Conservation (phyloP, 2,888 invertebrate species). For the Leptopilina drosophilae region DNA sequence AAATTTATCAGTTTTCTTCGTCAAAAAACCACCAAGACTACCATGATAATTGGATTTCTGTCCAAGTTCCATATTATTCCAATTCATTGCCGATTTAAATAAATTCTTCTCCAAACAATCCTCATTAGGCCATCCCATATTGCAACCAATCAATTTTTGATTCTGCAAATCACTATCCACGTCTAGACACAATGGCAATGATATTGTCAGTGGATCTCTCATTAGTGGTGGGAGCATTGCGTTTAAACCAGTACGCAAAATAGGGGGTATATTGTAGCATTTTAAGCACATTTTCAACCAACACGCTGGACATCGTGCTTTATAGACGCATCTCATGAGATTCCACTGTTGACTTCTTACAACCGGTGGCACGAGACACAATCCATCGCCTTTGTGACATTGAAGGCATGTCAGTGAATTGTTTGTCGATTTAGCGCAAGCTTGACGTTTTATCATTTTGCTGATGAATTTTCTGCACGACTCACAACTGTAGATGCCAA, state of each 20-base stretch:
- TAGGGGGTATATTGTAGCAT: constrained; percentile 87
- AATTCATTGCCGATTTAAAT: constrained; percentile 73
- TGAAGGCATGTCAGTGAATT: constrained; percentile 80
- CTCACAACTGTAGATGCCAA: constrained; percentile 91
- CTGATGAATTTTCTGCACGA: constrained; percentile 92
- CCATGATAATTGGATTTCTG: constrained; percentile 68
- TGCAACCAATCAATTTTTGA: constrained; percentile 67
- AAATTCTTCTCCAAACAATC: constrained; percentile 71
- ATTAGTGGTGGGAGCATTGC: constrained; percentile 85
- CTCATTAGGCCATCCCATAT: constrained; percentile 72
- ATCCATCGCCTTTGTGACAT: constrained; percentile 85
- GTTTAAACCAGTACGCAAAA: constrained; percentile 83
- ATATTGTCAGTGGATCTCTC: constrained; percentile 73
- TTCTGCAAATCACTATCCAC: constrained; percentile 63
- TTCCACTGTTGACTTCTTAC: constrained; percentile 84
- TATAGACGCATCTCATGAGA: constrained; percentile 83
- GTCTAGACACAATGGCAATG: constrained; percentile 64
- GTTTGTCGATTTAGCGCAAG: constrained; percentile 79
- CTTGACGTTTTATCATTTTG: constrained; percentile 86
- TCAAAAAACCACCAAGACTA: constrained; percentile 61
- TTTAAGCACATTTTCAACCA: constrained; percentile 91
- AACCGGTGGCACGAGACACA: constrained; percentile 85
- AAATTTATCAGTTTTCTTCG: constrained; percentile 70
- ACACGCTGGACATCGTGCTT: constrained; percentile 89
- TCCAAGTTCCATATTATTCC: constrained; percentile 69